Evolutionary conservation across 30 jellyfish, hydroid and myxozoan genomes (phyloP), one percentile per base, ranked within the genome.

Genomic region (Hydra vulgaris): DNA sequence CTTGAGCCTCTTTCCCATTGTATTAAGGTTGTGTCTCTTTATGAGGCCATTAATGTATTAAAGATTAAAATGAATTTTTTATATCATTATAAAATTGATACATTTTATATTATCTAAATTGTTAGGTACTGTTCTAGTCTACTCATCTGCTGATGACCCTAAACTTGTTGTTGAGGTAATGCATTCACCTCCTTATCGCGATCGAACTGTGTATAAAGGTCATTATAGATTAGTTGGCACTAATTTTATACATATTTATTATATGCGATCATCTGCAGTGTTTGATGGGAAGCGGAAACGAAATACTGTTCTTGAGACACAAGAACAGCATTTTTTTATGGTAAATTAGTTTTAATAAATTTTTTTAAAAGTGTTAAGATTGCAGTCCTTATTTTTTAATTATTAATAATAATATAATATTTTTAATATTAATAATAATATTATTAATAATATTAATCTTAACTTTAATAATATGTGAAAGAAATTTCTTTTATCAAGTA

Each of bases 81-180:
- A n/a, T n/a, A n/a, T n/a, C n/a, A n/a, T n/a, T n/a, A n/a, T n/a
- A n/a, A n/a, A n/a, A n/a, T n/a, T n/a, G n/a, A n/a, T n/a, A n/a
- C n/a, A n/a, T n/a, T 40, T 40, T 40, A 40, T 5, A 3, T 40
- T 40, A 40, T 40, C 8, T 23, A 21, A 27, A 7, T 18, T 21
- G 20, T 0, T 24, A 89, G 97, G 97, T 26, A 25, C 95, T 24
- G 89, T 70, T 5, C 78, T 89, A 25, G 85, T 89, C 8, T 74
- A 76, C 22, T 77, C 97, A 20, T 53, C 97, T 17, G 81, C 95
- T 12, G 94, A 85, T 27, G 95, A 85, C 12, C 97, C 95, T 8
- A 19, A 70, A 8, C 53, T 74, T 40, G 84, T 78, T 18, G 73
- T 85, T 26, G 94, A 94, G 17, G 26, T 74, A 17, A 52, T 89